Evolutionary conservation across 2,888 invertebrate genomes (phyloP).

Genomic region (Cistogaster globosa): DNA sequence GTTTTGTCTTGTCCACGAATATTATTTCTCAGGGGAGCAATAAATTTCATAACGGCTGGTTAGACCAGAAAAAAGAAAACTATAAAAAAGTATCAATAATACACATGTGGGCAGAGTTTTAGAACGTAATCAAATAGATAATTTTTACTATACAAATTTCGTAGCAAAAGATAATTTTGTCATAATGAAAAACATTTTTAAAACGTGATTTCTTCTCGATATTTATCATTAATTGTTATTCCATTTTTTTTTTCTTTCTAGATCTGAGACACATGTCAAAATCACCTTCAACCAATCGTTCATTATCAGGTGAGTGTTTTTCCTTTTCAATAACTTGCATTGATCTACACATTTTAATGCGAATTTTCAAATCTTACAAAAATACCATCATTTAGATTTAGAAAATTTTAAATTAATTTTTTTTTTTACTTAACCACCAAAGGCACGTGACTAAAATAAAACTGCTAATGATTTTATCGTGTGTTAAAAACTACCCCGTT

Average conservation of each 20-base stretch:
- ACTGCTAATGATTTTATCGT: slow-evolving; percentile 20
- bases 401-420: slow-evolving; percentile 4
- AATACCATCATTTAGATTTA: slow-evolving; percentile 7
- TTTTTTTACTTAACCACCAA: neutral
- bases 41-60: slow-evolving; percentile 78
- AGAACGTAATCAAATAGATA: slow-evolving; percentile 11
- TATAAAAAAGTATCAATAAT: slow-evolving; percentile 15
- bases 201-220: slow-evolving; percentile 53
- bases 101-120: neutral
- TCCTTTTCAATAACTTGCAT: neutral
- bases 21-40: slow-evolving; percentile 80
- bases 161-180: neutral
- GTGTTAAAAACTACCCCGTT: slow-evolving; percentile 41
- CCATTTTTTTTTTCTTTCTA: slow-evolving; percentile 34
- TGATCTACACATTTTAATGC: slow-evolving; percentile 20
- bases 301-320: slow-evolving; percentile 80
- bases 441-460: slow-evolving; percentile 63
- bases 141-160: slow-evolving; percentile 12
- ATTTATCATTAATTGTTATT: slow-evolving; percentile 38
- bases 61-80: slow-evolving; percentile 23
- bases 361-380: slow-evolving; percentile 11
- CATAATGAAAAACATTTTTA: slow-evolving; percentile 20
- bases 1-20: slow-evolving; percentile 75
- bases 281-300: slow-evolving; percentile 82
- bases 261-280: slow-evolving; percentile 81